Base-by-base conservation (phyloP, 2,113 vertebrate genomes). In the Lophius piscatorius region DNA sequence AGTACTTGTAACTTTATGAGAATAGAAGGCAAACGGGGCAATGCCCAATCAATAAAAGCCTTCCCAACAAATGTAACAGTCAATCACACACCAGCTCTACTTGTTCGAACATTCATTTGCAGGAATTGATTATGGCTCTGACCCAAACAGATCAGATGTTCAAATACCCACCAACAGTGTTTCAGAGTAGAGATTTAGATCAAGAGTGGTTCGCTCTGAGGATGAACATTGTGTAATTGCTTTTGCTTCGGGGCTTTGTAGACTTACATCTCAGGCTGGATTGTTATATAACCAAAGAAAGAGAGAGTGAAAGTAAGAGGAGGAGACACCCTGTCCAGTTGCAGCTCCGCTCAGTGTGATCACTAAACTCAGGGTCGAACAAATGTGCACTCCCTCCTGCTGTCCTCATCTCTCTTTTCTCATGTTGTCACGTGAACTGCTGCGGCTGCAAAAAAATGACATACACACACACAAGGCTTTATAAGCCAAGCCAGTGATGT, bases 31-130 rank as follows among this genome's bases (percentile, higher is more conserved):
- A 34, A 22, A 21, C 10, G 28, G 18, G 14, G 18, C 39, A 44
- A 38, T 33, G 42, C 18, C 39, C 21, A 56, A 68, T 68, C 72
- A 57, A 73, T 80, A 42, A 26, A 45, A 49, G 9, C 55, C 47
- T 29, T 34, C 13, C 23, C 20, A 45, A 21, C 14, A 42, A 40
- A 49, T 34, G 21, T 42, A 31, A 41, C 16, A 51, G 45, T 80
- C 73, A 52, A 57, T 77, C 35, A 60, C 51, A 64, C 56, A 62
- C 78, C 76, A 71, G 76, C 74, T 75, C 50, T 69, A 45, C 40
- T 60, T 14, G 49, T 75, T 65, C 42, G 71, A 50, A 39, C 36
- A 71, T 39, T 66, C 12, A 80, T 81, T 66, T 70, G 50, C 44
- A 22, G 12, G 5, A 11, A 83, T 76, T 64, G 76, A 85, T 50